These are phyloP conservation scores for Chloroceryle amazona DNA, from an alignment of 2,797 vertebrate species.

Conservation along the genomic window DNA sequence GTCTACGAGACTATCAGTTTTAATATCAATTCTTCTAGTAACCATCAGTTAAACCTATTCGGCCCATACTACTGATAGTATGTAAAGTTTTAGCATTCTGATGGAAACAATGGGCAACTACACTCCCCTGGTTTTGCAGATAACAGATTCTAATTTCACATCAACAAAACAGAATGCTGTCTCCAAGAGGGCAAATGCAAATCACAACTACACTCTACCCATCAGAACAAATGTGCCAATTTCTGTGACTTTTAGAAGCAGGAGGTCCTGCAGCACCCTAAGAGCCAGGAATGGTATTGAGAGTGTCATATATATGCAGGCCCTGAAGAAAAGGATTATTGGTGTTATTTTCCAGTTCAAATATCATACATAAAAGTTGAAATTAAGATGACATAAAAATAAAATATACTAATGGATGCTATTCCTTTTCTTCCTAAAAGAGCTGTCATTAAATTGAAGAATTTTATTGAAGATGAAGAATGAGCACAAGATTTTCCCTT, in stretches of 20 bases:
- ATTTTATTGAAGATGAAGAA: not conserved
- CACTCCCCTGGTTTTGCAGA: not conserved
- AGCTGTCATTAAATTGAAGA: not conserved
- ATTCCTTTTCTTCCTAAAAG: not conserved
- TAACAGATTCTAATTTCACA: fast-evolving
- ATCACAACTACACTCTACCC: not conserved
- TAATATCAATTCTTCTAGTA: not conserved
- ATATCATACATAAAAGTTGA: not conserved
- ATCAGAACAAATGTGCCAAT: not conserved
- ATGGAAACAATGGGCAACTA: not conserved
- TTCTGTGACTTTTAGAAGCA: not conserved
- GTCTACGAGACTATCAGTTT: not conserved
- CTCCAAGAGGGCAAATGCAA: not conserved
- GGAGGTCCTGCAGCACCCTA: not conserved
- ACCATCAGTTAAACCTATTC: not conserved
- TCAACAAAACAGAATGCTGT: not conserved
- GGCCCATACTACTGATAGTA: not conserved
- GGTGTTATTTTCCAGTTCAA: not conserved
- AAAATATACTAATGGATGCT: not conserved
- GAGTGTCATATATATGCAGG: not conserved
- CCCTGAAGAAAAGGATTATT: not conserved
- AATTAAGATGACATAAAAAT: not conserved
- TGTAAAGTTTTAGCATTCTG: not conserved
- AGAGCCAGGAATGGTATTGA: not conserved
- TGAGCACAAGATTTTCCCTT: not conserved